These are phyloP conservation scores for Turritopsis dohrnii DNA, from an alignment of 30 jellyfish, hydroid and myxozoan genomes.

Conservation along the genomic window DNA sequence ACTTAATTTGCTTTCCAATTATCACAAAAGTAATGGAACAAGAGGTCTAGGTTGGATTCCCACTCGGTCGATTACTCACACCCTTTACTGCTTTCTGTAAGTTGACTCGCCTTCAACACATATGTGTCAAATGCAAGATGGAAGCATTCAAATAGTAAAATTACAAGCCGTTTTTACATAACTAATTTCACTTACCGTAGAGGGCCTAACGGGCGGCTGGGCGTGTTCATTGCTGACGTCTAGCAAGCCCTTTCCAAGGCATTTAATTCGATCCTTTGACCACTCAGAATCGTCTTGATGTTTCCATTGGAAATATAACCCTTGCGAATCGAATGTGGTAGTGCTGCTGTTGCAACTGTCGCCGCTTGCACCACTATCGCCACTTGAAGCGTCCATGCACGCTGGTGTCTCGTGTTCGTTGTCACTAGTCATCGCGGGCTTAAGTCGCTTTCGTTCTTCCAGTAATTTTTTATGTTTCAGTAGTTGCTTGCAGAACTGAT, in stretches of 20 bases:
- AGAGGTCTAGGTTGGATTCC: too few species aligned
- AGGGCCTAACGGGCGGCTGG: constrained; percentile 88
- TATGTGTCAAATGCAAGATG: too few species aligned
- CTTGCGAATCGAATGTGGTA: constrained; percentile 35
- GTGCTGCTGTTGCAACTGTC: not conserved
- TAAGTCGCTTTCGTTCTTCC: not conserved
- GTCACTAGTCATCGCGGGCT: not conserved
- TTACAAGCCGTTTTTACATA: too few species aligned
- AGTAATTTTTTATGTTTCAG: not conserved
- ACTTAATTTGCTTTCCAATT: too few species aligned
- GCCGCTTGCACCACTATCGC: not conserved
- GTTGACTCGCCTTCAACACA: too few species aligned
- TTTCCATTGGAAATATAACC: constrained; percentile 67
- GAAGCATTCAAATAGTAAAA: too few species aligned
- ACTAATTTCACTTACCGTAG: too few species aligned
- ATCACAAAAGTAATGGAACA: too few species aligned
- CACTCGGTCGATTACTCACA: too few species aligned
- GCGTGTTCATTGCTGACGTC: constrained; percentile 59
- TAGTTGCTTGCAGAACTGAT: not conserved
- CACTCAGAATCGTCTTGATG: constrained; percentile 92
- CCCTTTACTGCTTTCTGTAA: too few species aligned
- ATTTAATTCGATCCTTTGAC: constrained; percentile 86
- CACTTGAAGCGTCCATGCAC: not conserved
- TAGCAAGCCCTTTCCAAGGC: constrained; percentile 60
- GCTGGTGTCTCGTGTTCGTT: not conserved